phyloP scores from a whole-genome alignment of 2,888 invertebrate species.

The Macaria notata region DNA sequence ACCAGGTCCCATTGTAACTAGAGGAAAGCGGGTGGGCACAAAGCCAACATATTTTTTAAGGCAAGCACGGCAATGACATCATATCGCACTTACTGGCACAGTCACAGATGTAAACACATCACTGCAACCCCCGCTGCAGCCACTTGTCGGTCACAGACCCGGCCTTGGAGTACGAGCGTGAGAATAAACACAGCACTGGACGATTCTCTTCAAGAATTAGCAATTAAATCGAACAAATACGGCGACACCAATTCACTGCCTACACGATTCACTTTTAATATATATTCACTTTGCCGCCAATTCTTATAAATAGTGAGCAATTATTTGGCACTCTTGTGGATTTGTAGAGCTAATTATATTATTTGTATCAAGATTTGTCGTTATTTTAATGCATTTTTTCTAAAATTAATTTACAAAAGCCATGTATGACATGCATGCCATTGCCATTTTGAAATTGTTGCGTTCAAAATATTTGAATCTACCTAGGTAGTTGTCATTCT shows the following conservation, averaged over 20 bases:
- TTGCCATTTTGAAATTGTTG: constrained; percentile 67
- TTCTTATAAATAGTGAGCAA: constrained; percentile 38
- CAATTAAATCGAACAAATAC: constrained; percentile 55
- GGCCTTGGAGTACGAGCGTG: constrained; percentile 33
- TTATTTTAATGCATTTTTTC: constrained; percentile 57
- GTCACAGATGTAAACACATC: constrained; percentile 80
- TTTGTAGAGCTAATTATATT: constrained; percentile 33
- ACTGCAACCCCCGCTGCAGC: constrained; percentile 55
- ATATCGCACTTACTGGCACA: constrained; percentile 71
- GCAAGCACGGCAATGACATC: constrained; percentile 77
- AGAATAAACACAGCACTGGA: constrained; percentile 44
- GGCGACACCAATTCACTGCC: constrained; percentile 69
- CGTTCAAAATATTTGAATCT: constrained; percentile 53
- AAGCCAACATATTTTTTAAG: constrained; percentile 79
- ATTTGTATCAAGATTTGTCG: constrained; percentile 39
- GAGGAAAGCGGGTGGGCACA: constrained; percentile 80
- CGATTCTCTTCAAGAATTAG: constrained; percentile 48
- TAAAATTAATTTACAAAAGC: constrained; percentile 58
- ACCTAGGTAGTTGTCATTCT: constrained; percentile 39
- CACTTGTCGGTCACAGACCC: constrained; percentile 45
- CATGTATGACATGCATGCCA: constrained; percentile 76
- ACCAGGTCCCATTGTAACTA: constrained; percentile 58
- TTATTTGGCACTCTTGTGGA: constrained; percentile 50
- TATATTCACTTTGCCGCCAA: constrained; percentile 42
- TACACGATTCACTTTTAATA: constrained; percentile 62